phyloP scores from a whole-genome alignment of 2,113 vertebrate genomes.

The Prionailurus viverrinus region DNA sequence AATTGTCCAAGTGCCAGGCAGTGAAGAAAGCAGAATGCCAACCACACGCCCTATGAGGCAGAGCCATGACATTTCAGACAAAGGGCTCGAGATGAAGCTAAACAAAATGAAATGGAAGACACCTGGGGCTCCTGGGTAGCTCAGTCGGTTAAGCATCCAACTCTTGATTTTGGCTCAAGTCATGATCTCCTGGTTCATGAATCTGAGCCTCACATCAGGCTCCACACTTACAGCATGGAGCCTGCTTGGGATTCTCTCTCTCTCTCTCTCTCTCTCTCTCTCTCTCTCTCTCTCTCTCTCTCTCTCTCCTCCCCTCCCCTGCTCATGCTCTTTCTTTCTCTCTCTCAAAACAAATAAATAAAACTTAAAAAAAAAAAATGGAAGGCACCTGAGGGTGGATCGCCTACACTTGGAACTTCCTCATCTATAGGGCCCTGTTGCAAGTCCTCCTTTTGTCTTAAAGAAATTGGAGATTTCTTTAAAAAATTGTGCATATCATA shows the following conservation, averaged over 20 bases:
- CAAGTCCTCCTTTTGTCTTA: slow-evolving; percentile 90
- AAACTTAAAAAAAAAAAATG: slow-evolving; percentile 68
- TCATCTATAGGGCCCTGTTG: slow-evolving; percentile 90
- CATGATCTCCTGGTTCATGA: too few relatives aligned
- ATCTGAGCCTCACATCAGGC: too few relatives aligned
- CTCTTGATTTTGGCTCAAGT: too few relatives aligned
- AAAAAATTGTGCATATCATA: slow-evolving; percentile 59
- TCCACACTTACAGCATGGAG: too few relatives aligned
- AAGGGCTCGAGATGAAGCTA: slow-evolving; percentile 91
- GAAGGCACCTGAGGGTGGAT: slow-evolving; percentile 91
- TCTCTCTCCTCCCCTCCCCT: too few relatives aligned
- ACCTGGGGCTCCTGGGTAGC: slow-evolving; percentile 81
- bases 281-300: too few relatives aligned
- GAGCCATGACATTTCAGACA: slow-evolving; percentile 86
- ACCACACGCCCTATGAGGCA: background rate
- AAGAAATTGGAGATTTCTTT: slow-evolving; percentile 89
- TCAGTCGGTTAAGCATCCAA: too few relatives aligned
- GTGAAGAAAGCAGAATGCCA: background rate
- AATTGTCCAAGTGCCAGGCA: background rate
- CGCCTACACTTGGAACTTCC: slow-evolving; percentile 89
- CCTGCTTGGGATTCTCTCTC: too few relatives aligned
- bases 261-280: too few relatives aligned
- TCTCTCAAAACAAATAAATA: too few relatives aligned
- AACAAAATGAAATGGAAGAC: slow-evolving; percentile 92
- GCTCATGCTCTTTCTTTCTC: too few relatives aligned